Evolutionary conservation across 1,140 invertebrate species (phyloP).

Genomic region (Apis cerana): DNA sequence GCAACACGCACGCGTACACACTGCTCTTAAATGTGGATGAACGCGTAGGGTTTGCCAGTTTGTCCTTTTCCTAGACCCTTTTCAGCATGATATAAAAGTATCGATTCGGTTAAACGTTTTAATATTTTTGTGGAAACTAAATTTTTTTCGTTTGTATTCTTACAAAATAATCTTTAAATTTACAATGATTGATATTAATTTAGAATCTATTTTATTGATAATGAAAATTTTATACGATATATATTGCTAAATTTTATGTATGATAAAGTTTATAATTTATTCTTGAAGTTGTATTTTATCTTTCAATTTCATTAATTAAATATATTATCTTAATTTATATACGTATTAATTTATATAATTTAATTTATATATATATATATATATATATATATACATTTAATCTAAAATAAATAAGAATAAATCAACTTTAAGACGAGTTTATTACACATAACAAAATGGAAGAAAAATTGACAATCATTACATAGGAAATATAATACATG

Average conservation of each 20-base stretch:
- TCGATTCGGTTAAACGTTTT: constrained; percentile 6
- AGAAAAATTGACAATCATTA: background rate
- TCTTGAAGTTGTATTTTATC: too few species aligned
- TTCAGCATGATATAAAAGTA: constrained; percentile 1
- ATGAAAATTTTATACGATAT: background rate
- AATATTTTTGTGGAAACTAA: background rate
- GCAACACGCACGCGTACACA: constrained; percentile 37
- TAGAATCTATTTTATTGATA: background rate
- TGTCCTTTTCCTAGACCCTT: background rate
- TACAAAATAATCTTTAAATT: background rate
- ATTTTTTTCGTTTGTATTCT: background rate
- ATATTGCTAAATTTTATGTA: too few species aligned
- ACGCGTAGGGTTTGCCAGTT: background rate
- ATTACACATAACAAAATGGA: background rate
- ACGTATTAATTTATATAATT: too few species aligned
- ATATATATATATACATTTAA: too few species aligned
- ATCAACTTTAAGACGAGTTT: background rate
- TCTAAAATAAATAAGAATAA: background rate
- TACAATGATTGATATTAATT: background rate
- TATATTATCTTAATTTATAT: too few species aligned
- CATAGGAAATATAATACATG: background rate
- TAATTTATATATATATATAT: too few species aligned
- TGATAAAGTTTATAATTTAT: too few species aligned
- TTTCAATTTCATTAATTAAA: too few species aligned
- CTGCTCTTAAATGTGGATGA: background rate